Percentiles rank a stretch among this genome's conserved stretches.
These are phyloP conservation scores for Actinostola sp. DNA, from an alignment of 92 coral and sea anemone species.

Conservation along the genomic window DNA sequence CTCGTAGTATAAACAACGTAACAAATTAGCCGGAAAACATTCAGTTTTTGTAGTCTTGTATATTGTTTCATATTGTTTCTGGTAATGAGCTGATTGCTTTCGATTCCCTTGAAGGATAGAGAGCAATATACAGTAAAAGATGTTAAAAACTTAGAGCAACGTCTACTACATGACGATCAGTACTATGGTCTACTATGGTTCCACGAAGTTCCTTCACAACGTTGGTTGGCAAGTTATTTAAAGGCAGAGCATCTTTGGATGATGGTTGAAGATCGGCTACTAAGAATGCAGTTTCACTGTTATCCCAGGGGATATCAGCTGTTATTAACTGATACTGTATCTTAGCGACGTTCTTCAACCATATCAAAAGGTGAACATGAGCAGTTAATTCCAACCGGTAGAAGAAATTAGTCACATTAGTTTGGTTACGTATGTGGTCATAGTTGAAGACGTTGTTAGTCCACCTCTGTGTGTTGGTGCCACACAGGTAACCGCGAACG, in stretches of 20 bases:
- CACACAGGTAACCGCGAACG: slow-evolving; percentile 36
- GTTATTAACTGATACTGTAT: slow-evolving; percentile 1
- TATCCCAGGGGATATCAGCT: slow-evolving; percentile 39
- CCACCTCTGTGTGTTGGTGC: slow-evolving; percentile 25
- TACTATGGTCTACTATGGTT: too few relatives aligned
- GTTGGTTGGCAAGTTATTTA: neutral
- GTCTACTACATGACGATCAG: too few relatives aligned
- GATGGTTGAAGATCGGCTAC: slow-evolving; percentile 45
- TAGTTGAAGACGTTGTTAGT: slow-evolving; percentile 30
- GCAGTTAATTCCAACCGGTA: slow-evolving; percentile 51
- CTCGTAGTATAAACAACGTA: too few relatives aligned
- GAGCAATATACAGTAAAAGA: too few relatives aligned
- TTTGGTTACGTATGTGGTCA: neutral
- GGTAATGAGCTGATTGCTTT: too few relatives aligned
- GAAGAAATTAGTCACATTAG: slow-evolving; percentile 37
- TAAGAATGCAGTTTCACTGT: slow-evolving; percentile 9
- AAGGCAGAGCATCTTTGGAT: neutral
- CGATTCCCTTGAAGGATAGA: too few relatives aligned
- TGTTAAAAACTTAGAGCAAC: too few relatives aligned
- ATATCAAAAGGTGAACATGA: slow-evolving; percentile 46
- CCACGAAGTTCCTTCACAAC: slow-evolving; percentile 7
- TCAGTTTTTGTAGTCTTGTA: too few relatives aligned
- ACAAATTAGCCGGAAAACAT: too few relatives aligned
- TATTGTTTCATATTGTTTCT: too few relatives aligned
- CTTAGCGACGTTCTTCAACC: slow-evolving; percentile 19